These are phyloP conservation scores for Aythya baeri DNA, from an alignment of 2,113 vertebrate genomes.

Conservation along the genomic window DNA sequence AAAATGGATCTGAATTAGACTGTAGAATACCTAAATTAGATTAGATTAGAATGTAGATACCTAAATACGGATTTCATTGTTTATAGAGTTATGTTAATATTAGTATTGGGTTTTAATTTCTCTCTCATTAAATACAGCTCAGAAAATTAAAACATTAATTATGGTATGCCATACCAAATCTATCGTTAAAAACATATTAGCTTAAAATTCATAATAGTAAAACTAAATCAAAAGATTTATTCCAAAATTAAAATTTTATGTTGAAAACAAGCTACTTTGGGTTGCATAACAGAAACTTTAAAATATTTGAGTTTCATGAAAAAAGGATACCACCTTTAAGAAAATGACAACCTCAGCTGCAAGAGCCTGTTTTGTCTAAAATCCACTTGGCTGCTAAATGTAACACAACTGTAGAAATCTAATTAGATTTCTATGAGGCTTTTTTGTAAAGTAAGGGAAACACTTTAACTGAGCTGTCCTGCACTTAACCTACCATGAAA, in stretches of 20 bases:
- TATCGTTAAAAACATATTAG: neutral
- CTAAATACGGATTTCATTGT: neutral
- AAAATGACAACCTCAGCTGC: constrained; percentile 44
- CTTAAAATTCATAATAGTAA: neutral
- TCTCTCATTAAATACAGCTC: neutral
- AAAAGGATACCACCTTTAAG: neutral
- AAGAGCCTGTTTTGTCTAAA: constrained; percentile 37
- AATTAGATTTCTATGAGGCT: constrained; percentile 26
- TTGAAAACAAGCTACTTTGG: neutral
- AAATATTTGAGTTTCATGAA: neutral
- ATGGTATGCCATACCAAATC: neutral
- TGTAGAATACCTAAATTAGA: too few relatives aligned
- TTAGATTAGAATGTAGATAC: neutral
- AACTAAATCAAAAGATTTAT: neutral
- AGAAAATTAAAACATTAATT: neutral
- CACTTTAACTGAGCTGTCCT: constrained; percentile 12
- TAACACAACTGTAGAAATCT: constrained; percentile 52
- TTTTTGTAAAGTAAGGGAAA: constrained; percentile 37
- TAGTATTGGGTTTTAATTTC: neutral
- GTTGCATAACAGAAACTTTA: neutral
- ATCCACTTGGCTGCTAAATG: constrained; percentile 18
- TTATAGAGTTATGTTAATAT: neutral
- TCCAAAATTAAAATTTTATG: neutral
- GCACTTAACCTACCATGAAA: constrained; percentile 41
- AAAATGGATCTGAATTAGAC: neutral